A percentile compares a stretch with the other conserved stretches of the same genome.
Conservation (phyloP, 1,140 invertebrate genomes). For the Periplaneta americana region DNA sequence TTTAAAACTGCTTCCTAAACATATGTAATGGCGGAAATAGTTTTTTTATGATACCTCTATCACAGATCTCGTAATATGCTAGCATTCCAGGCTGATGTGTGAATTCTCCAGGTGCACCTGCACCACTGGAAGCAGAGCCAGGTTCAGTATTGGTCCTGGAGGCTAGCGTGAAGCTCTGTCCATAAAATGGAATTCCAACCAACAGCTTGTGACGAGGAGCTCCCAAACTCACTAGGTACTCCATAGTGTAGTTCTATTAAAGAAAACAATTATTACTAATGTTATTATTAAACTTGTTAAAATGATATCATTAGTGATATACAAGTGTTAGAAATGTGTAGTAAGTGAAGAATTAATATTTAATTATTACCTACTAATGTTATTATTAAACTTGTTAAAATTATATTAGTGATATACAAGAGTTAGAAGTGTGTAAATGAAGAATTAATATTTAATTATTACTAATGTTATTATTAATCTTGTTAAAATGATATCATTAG, state of each 20-base stretch:
- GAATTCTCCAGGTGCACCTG: slow-evolving; percentile 72
- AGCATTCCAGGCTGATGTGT: slow-evolving; percentile 87
- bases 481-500: too few species aligned
- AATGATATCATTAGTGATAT: too few species aligned
- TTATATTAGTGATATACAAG: too few species aligned
- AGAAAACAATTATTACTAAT: background rate
- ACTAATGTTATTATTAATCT: too few species aligned
- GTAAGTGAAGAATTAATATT: too few species aligned
- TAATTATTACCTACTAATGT: too few species aligned
- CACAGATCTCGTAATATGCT: slow-evolving; percentile 83
- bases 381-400: too few species aligned
- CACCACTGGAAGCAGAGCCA: slow-evolving; percentile 51
- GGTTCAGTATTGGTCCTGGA: slow-evolving; percentile 40
- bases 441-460: too few species aligned
- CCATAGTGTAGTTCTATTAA: slow-evolving; percentile 70
- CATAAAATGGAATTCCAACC: slow-evolving; percentile 84
- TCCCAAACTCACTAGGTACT: slow-evolving; percentile 64
- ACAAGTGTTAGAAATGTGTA: too few species aligned
- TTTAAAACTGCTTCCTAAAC: background rate
- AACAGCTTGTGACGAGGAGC: slow-evolving; percentile 74
- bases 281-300: too few species aligned
- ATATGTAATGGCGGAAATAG: background rate
- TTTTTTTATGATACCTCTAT: slow-evolving; percentile 44
- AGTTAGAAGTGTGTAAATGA: too few species aligned
- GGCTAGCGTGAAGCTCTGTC: slow-evolving; percentile 73